Evolutionary conservation across 2,888 invertebrate species (phyloP).

Genomic region (Candidula unifasciata): DNA sequence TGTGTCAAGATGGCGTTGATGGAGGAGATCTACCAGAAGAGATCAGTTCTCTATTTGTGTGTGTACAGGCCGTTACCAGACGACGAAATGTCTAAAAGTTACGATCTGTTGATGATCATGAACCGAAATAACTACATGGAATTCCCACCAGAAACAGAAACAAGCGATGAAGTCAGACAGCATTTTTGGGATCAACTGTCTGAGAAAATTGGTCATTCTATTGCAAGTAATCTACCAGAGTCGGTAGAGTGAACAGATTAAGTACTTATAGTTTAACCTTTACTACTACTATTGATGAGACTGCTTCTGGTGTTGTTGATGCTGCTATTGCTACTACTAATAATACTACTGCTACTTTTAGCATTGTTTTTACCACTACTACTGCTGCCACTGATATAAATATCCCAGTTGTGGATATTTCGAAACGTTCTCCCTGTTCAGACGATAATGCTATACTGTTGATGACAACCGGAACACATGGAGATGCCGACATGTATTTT

Average conservation of each 20-base stretch:
- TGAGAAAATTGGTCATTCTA: not conserved
- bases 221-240: too few species aligned
- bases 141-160: not conserved
- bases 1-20: conserved; percentile 49
- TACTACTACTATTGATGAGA: too few species aligned
- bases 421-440: too few species aligned
- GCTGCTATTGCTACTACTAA: not conserved
- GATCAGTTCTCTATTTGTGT: conserved; percentile 37
- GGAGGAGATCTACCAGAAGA: conserved; percentile 33
- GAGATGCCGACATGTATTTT: too few species aligned
- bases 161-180: not conserved
- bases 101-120: conserved; percentile 31
- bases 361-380: not conserved
- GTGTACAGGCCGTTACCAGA: conserved; percentile 36
- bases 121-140: conserved; percentile 25
- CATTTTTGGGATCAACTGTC: conserved; percentile 40
- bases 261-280: too few species aligned
- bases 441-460: too few species aligned
- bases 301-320: too few species aligned
- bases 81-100: not conserved
- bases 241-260: too few species aligned
- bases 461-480: too few species aligned
- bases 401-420: too few species aligned
- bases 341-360: not conserved
- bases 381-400: not conserved